Conservation (phyloP, 23 tunicate species). For the Trididemnum clinides region DNA sequence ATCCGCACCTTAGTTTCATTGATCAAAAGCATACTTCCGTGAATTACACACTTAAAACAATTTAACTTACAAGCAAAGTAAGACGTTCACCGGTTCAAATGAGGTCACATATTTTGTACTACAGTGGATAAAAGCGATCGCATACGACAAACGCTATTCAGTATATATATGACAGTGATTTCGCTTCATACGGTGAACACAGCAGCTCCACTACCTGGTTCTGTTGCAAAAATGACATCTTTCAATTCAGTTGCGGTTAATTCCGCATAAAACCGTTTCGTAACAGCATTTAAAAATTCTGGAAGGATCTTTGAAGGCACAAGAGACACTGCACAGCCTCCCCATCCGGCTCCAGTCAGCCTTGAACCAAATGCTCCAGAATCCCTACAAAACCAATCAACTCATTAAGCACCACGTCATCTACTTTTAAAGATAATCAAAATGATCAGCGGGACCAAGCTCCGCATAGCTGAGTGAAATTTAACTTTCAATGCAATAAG, state of each 20-base stretch:
- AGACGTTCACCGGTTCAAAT: too few relatives aligned
- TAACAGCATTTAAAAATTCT: conserved; percentile 46
- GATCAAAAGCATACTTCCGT: too few relatives aligned
- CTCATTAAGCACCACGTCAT: too few relatives aligned
- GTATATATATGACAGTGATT: background rate
- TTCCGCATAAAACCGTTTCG: conserved; percentile 44
- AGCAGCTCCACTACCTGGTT: conserved; percentile 66
- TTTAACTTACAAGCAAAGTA: too few relatives aligned
- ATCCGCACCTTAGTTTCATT: too few relatives aligned
- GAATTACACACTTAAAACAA: too few relatives aligned
- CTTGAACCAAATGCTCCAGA: conserved; percentile 92
- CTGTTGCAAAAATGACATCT: conserved; percentile 68
- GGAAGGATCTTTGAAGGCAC: conserved; percentile 43
- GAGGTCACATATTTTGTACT: too few relatives aligned
- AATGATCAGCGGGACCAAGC: too few relatives aligned
- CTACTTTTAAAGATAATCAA: too few relatives aligned
- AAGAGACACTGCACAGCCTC: conserved; percentile 95
- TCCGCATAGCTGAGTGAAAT: too few relatives aligned
- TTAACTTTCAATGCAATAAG: too few relatives aligned
- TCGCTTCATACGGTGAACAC: conserved; percentile 21
- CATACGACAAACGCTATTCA: background rate
- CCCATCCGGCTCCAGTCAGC: conserved; percentile 99
- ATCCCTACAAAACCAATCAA: conserved; percentile 34
- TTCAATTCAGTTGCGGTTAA: conserved; percentile 23
- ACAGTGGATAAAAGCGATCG: background rate